These are phyloP conservation scores for Pipistrellus pygmaeus DNA, from an alignment of 2,797 vertebrate species.

Conservation along the genomic window DNA sequence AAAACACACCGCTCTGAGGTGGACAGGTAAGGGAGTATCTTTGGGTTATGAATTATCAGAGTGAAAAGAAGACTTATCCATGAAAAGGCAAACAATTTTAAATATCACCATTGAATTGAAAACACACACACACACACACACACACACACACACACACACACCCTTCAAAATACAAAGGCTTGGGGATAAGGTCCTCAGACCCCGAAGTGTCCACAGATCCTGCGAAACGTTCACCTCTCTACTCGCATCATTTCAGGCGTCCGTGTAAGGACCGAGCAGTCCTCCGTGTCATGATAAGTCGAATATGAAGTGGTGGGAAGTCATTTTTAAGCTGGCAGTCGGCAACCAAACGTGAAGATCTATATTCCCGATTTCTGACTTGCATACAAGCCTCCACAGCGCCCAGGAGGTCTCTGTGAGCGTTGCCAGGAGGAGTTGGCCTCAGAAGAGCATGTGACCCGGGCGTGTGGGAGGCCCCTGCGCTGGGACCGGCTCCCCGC, in stretches of 20 bases:
- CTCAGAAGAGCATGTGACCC: constrained; percentile 7
- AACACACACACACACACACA: background rate
- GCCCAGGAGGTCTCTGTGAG: background rate
- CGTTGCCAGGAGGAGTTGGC: background rate
- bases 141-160: background rate
- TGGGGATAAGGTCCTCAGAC: background rate
- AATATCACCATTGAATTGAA: background rate
- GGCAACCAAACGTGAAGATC: constrained; percentile 9
- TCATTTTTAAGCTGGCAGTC: constrained; percentile 28
- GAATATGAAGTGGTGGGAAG: background rate
- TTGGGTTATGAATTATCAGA: background rate
- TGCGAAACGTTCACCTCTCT: background rate
- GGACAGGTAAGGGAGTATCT: background rate
- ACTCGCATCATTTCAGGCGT: background rate
- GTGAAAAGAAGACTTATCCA: background rate
- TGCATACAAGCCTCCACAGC: background rate
- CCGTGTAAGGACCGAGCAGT: background rate
- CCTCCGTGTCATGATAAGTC: background rate
- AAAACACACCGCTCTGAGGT: background rate
- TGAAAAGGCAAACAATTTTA: background rate
- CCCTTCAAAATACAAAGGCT: background rate
- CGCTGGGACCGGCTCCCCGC: background rate
- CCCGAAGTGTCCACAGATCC: background rate
- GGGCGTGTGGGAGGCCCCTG: background rate
- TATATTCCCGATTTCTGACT: background rate